Conservation (phyloP, 2,888 invertebrate genomes). For the Drosophila yooni region DNA sequence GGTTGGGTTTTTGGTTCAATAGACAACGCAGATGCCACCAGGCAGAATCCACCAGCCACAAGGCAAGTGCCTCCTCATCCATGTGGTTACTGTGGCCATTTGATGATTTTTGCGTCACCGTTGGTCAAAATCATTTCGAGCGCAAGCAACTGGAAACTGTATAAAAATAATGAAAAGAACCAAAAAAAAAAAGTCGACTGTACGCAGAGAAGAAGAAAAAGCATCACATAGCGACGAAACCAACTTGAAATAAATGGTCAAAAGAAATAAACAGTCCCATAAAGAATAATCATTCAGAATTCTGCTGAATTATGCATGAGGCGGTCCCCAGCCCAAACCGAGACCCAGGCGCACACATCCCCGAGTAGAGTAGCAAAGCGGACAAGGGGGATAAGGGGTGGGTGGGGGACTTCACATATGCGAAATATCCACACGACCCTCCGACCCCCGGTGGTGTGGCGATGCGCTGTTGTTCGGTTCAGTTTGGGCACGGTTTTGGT, state of each 20-base stretch:
- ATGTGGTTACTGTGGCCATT: conserved; percentile 51
- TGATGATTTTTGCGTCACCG: conserved; percentile 81
- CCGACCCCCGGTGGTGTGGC: conserved; percentile 7
- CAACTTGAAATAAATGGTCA: conserved; percentile 84
- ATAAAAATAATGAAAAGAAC: conserved; percentile 75
- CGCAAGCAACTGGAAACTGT: conserved; percentile 83
- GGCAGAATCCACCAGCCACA: conserved; percentile 27
- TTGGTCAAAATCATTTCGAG: conserved; percentile 80
- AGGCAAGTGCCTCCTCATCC: conserved; percentile 22
- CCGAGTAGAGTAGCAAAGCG: conserved; percentile 40
- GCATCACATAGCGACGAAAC: conserved; percentile 52
- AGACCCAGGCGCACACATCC: conserved; percentile 31
- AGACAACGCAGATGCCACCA: conserved; percentile 63
- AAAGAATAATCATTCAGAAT: conserved; percentile 85
- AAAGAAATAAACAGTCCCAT: conserved; percentile 85
- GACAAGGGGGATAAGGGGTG: conserved; percentile 50
- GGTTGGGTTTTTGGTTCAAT: conserved; percentile 69
- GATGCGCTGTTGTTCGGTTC: conserved; percentile 11
- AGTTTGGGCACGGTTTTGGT: conserved; percentile 19
- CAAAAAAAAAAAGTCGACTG: conserved; percentile 24
- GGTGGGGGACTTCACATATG: conserved; percentile 62
- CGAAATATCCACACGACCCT: conserved; percentile 57
- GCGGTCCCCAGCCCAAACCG: conserved; percentile 35
- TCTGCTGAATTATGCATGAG: conserved; percentile 85
- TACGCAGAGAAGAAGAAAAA: conserved; percentile 21